Evolutionary conservation across 2,888 invertebrate genomes (phyloP).

Genomic region (Abrostola triplasia): DNA sequence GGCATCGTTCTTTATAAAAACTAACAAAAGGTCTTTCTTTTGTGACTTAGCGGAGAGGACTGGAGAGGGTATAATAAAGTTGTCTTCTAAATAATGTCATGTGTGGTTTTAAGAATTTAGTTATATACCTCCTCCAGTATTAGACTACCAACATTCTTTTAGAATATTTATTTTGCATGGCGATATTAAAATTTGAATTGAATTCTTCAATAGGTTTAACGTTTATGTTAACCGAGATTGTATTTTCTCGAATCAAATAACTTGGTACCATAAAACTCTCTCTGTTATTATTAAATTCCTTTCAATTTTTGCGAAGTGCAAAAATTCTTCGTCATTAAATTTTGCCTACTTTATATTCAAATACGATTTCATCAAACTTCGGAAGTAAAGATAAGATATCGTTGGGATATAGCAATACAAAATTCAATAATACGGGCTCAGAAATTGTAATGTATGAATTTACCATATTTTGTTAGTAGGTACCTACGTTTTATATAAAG

Average conservation of each 20-base stretch:
- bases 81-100: neutral
- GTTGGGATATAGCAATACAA: constrained; percentile 19
- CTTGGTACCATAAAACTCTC: constrained; percentile 27
- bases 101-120: neutral
- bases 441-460: constrained; percentile 1
- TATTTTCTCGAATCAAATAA: constrained; percentile 24
- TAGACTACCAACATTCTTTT: neutral
- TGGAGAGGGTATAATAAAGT: constrained; percentile 1
- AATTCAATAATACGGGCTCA: constrained; percentile 24
- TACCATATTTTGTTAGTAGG: neutral
- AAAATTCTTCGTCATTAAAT: constrained; percentile 38
- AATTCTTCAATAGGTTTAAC: neutral
- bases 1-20: constrained; percentile 25
- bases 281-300: constrained; percentile 36
- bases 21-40: constrained; percentile 28
- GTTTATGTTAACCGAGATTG: constrained; percentile 13
- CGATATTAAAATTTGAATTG: neutral
- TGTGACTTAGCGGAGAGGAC: constrained; percentile 7
- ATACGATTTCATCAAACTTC: constrained; percentile 46
- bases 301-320: constrained; percentile 24
- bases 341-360: constrained; percentile 51
- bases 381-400: constrained; percentile 26
- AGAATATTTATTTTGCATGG: no score
- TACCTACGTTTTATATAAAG: neutral
- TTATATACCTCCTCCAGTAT: neutral